Conservation (phyloP, 2,113 vertebrate species). For the Arvicanthis niloticus region DNA sequence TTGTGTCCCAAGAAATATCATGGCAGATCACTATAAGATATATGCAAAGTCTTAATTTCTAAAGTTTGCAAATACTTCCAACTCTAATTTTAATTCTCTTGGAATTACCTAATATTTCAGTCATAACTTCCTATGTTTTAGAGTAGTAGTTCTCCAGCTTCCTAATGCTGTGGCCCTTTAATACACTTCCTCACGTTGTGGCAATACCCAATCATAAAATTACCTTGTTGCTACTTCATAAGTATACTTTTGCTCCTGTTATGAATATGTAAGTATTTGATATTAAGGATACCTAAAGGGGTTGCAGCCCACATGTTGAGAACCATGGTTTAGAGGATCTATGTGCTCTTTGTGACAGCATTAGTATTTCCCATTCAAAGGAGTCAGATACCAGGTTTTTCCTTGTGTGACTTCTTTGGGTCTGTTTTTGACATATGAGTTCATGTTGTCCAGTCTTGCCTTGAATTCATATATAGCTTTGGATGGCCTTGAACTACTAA, state of each 20-base stretch:
- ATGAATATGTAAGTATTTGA: too few species aligned
- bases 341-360: not conserved
- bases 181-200: not conserved
- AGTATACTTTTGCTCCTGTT: not conserved
- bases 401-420: not conserved
- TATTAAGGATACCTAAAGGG: not conserved
- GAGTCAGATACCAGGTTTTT: not conserved
- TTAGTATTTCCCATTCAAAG: not conserved
- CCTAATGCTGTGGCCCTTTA: not conserved
- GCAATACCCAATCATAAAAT: not conserved
- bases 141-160: not conserved
- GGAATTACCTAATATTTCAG: not conserved
- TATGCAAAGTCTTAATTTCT: not conserved
- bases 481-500: not conserved
- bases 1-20: not conserved
- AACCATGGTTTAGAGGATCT: not conserved
- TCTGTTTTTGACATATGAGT: not conserved
- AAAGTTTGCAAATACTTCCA: not conserved
- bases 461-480: not conserved
- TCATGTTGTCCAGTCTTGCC: not conserved
- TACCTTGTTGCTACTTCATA: not conserved
- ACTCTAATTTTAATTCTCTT: not conserved
- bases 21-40: not conserved
- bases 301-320: not conserved
- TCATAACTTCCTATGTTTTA: not conserved